Evolutionary conservation across 2,113 vertebrate species (phyloP).

Genomic region (Sylvia atricapilla): DNA sequence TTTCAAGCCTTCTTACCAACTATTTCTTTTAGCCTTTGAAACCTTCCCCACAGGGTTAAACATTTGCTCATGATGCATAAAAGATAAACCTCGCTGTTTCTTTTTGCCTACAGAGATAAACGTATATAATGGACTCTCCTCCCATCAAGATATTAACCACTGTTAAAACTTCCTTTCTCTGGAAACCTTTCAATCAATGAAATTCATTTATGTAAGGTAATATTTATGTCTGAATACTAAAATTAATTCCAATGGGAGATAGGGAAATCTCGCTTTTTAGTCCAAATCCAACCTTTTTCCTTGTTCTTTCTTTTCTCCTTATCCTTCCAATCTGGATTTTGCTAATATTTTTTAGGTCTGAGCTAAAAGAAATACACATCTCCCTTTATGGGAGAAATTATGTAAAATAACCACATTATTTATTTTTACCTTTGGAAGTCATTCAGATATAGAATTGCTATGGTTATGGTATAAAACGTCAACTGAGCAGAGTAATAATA

Average conservation of each 20-base stretch:
- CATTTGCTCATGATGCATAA: not conserved
- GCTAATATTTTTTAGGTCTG: not conserved
- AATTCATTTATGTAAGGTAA: not conserved
- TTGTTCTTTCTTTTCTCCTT: not conserved
- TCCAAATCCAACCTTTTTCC: not conserved
- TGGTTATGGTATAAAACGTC: constrained; percentile 19
- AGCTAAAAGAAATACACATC: constrained; percentile 16
- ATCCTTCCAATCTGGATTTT: constrained; percentile 36
- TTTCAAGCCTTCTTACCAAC: not conserved
- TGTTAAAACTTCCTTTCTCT: not conserved
- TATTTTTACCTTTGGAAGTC: constrained; percentile 51
- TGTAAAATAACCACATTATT: constrained; percentile 17
- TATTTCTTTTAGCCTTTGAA: not conserved
- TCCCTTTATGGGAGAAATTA: constrained; percentile 26
- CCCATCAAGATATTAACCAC: not conserved
- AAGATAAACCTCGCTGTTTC: not conserved
- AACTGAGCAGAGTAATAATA: constrained; percentile 21
- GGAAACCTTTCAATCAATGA: not conserved
- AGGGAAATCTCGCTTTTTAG: not conserved
- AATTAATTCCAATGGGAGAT: not conserved
- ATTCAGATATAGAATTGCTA: constrained; percentile 18
- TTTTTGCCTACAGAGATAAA: not conserved
- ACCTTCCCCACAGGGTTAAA: not conserved
- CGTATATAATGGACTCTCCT: rapidly evolving
- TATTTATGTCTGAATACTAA: not conserved